Evolutionary conservation across 2,888 invertebrate genomes (phyloP), one percentile per base, ranked within the genome.

Genomic region (Acanthosepion pharaonis): DNA sequence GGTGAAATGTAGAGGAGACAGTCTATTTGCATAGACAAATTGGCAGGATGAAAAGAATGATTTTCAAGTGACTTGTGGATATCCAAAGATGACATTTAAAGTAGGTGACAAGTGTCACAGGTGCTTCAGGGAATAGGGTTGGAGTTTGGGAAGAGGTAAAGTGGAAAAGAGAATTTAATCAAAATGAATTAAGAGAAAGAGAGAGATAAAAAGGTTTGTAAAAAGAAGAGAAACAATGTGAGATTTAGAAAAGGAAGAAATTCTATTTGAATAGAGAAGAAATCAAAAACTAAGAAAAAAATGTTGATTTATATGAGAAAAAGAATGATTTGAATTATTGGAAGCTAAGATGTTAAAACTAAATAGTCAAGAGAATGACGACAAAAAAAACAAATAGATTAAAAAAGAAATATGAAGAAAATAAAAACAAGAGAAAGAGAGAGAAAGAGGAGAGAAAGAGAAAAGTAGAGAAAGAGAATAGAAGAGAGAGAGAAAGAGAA

Each of bases 51-150:
- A 15, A 78, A 78, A 78, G 28, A 64, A 28, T 8, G 5, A 5
- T 78, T 78, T 78, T 78, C n/a, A 28, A 78, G 28, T 9, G 78
- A 78, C 78, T 78, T 8, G 78, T n/a, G n/a, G 78, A 78, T n/a
- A 78, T n/a, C 2, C 15, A 11, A 78, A n/a, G 78, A 78, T 78
- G 28, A 78, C 78, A 78, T n/a, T 78, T 78, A 9, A n/a, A 78
- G 78, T n/a, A 28, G 78, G 78, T 78, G 78, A n/a, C 78, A 78
- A 78, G 78, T 78, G n/a, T 78, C n/a, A 78, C 78, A 78, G 78
- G 28, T 78, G n/a, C n/a, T 78, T 9, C n/a, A n/a, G 9, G 28
- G 8, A 28, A 5, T 8, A n/a, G n/a, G 23, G 28, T 9, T 2
- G 8, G 23, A 23, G 23, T 20, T 59, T 59, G 59, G 23, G 25